These are phyloP conservation scores for Drosophila kanapiae DNA, from an alignment of 1,140 invertebrate genomes.

Conservation along the genomic window DNA sequence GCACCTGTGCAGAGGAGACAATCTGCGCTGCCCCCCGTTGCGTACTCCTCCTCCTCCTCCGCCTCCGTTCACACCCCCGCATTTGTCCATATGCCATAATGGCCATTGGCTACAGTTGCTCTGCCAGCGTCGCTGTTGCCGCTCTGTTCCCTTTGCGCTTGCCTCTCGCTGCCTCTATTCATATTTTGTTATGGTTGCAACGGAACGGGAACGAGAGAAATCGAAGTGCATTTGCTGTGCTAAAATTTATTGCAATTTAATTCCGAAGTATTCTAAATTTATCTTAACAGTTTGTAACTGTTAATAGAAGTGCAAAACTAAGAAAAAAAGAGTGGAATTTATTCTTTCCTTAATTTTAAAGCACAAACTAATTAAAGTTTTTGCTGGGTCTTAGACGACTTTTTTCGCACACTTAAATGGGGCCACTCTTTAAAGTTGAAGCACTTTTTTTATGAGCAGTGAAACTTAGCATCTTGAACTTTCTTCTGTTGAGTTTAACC, in stretches of 20 bases:
- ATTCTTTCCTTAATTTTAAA: slow-evolving; percentile 2
- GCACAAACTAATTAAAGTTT: not conserved
- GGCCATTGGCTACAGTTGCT: slow-evolving; percentile 41
- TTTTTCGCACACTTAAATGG: not conserved
- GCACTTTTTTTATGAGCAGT: not conserved
- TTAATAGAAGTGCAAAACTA: not conserved
- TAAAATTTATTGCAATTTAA: slow-evolving; percentile 1
- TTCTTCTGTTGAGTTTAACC: not conserved
- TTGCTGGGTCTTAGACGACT: no score
- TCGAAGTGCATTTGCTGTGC: slow-evolving; percentile 16
- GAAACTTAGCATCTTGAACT: not conserved
- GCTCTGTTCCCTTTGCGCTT: slow-evolving; percentile 13
- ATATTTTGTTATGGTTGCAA: slow-evolving; percentile 45
- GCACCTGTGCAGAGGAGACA: slow-evolving; percentile 75
- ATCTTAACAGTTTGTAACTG: not conserved
- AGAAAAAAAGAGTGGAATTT: not conserved
- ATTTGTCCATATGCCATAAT: slow-evolving; percentile 30
- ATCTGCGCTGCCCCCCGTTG: slow-evolving; percentile 40
- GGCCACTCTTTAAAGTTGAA: not conserved
- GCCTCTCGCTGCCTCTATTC: slow-evolving; percentile 28
- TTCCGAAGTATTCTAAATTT: not conserved
- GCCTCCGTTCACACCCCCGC: slow-evolving; percentile 19
- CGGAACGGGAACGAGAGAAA: slow-evolving; percentile 14
- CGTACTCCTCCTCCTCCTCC: slow-evolving; percentile 6
- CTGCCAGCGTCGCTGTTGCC: slow-evolving; percentile 21